Conservation (phyloP, 2,113 vertebrate genomes). For the Bubo bubo region DNA sequence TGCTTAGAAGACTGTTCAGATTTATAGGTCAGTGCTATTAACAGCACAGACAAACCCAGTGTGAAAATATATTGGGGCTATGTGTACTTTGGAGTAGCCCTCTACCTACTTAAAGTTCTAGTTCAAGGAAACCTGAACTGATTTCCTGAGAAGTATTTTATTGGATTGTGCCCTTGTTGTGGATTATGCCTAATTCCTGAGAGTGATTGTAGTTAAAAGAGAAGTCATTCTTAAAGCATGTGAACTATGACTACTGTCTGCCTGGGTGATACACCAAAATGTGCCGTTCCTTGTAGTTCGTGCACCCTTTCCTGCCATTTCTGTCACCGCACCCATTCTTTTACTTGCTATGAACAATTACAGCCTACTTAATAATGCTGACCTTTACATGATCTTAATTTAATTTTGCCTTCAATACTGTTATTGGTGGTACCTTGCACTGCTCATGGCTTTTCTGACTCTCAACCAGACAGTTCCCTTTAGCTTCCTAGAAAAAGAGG, state of each 20-base stretch:
- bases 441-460: neutral
- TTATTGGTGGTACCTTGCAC: neutral
- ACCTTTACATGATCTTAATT: neutral
- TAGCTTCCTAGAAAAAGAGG: neutral
- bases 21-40: neutral
- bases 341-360: neutral
- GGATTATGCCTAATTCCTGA: neutral
- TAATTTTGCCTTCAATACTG: neutral
- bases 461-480: neutral
- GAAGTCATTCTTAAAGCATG: neutral
- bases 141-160: neutral
- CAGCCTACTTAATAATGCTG: neutral
- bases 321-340: rapidly evolving
- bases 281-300: neutral
- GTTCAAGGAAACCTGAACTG: neutral
- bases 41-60: neutral
- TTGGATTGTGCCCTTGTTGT: neutral
- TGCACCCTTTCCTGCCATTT: neutral
- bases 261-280: neutral
- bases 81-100: neutral
- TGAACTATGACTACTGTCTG: neutral
- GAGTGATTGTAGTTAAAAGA: neutral
- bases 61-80: neutral
- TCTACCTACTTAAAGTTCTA: neutral
- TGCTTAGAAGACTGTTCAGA: neutral